Evolutionary conservation across 2,888 invertebrate genomes (phyloP), one percentile per base, ranked within the genome.

Genomic region (Bhutanitis thaidina): DNA sequence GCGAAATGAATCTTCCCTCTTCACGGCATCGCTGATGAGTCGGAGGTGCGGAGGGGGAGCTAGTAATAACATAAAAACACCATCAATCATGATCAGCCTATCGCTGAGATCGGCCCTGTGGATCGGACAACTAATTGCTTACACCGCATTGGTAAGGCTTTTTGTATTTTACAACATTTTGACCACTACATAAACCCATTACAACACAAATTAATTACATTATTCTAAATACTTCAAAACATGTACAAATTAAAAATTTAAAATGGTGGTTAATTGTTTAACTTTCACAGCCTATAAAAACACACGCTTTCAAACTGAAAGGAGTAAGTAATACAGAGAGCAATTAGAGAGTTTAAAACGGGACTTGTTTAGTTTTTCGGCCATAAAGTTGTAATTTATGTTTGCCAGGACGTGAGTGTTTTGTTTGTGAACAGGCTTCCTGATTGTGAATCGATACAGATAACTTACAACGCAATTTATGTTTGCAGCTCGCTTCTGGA

Each of bases 11-110:
- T 63, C 65, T 63, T 68, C 70, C 69, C 58, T 55, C 64, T 54
- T 61, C 57, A 50, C 54, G 57, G 54, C 52, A 25, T 27, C 29
- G 55, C 63, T 57, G 61, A 64, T 61, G 66, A 64, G 62, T 58
- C 48, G 45, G 44, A 59, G 54, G 61, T 58, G 55, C 20, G 58
- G 55, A 62, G 60, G 61, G 27, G 58, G 61, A 62, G 56, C 62
- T 64, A 57, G 71, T 73, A 76, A 76, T 74, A 71, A 71, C 64
- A 67, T 73, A 70, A 76, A 71, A 76, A 71, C 73, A 66, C 60
- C 80, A 87, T 87, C 84, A 83, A 86, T 87, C 87, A 87, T 81
- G 79, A 71, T 74, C 68, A 67, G 61, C 40, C 67, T 66, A 66
- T 73, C 66, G 65, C 56, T 52, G 55, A 56, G 61, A 59, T 56